Percentiles rank a stretch among this genome's conserved stretches.
Evolutionary conservation across 2,888 invertebrate species (phyloP).

Genomic region (Myathropa florea): DNA sequence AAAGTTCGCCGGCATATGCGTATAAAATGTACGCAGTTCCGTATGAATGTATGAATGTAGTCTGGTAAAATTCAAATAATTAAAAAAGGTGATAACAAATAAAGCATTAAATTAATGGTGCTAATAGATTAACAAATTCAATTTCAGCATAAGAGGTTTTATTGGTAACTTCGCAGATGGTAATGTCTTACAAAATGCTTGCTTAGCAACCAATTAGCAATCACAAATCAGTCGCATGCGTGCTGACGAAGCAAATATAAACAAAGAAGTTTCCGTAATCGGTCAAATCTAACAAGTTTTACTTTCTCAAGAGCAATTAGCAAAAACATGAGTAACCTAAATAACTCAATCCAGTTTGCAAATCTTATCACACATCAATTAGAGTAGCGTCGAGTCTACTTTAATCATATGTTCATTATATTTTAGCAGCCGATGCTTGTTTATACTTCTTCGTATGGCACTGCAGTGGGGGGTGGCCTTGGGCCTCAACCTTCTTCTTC

Average conservation of each 20-base stretch:
- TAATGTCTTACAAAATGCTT: background rate
- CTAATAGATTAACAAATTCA: background rate
- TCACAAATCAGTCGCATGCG: background rate
- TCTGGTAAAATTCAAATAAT: background rate
- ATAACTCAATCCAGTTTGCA: background rate
- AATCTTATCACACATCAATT: background rate
- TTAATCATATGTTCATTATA: no score
- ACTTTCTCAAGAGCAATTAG: background rate
- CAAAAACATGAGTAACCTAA: background rate
- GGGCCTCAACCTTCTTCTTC: no score
- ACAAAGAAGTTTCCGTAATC: background rate
- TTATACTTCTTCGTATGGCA: no score
- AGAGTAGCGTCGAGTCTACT: background rate
- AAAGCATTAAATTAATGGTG: background rate
- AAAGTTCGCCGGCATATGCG: no score
- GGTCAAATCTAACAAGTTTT: background rate
- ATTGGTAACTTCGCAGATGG: background rate
- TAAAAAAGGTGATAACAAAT: no score
- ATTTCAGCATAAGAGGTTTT: background rate
- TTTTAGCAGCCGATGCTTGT: no score
- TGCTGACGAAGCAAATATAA: background rate
- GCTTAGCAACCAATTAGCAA: background rate
- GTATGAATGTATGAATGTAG: no score
- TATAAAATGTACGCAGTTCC: no score
- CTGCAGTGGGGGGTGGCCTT: no score